phyloP scores from a whole-genome alignment of 2,888 invertebrate genomes.

The Linnaemya tessellans region DNA sequence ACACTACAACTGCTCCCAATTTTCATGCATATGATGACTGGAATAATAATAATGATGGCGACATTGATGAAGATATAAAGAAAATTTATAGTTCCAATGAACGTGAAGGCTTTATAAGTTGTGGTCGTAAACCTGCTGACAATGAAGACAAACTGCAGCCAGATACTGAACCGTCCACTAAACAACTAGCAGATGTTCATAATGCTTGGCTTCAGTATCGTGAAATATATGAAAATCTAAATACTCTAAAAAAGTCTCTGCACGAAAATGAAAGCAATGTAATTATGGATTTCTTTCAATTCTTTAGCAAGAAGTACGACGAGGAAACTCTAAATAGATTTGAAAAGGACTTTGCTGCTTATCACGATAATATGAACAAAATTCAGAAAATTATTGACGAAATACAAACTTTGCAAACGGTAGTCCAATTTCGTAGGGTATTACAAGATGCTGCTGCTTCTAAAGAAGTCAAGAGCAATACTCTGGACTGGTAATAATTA shows the following conservation, averaged over 20 bases:
- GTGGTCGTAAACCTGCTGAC: too few species aligned
- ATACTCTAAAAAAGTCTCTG: slow-evolving; percentile 2
- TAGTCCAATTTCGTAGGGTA: slow-evolving; percentile 43
- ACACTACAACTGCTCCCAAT: background rate
- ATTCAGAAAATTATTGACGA: slow-evolving; percentile 32
- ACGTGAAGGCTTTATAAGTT: too few species aligned
- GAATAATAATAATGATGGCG: background rate
- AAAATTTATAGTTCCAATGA: too few species aligned
- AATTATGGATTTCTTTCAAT: slow-evolving; percentile 22
- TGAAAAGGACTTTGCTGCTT: slow-evolving; percentile 19
- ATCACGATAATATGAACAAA: slow-evolving; percentile 10
- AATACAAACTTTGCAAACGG: slow-evolving; percentile 35
- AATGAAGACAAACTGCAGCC: too few species aligned
- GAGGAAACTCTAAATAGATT: slow-evolving; percentile 25
- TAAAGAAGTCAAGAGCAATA: slow-evolving; percentile 10
- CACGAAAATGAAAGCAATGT: background rate
- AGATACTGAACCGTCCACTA: background rate
- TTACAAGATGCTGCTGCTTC: slow-evolving; percentile 22
- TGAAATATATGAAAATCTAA: slow-evolving; percentile 8
- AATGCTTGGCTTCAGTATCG: slow-evolving; percentile 21
- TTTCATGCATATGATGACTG: too few species aligned
- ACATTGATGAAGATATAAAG: slow-evolving; percentile 34
- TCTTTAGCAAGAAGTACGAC: slow-evolving; percentile 4
- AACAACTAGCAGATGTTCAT: background rate
- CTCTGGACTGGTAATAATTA: background rate